These are phyloP conservation scores for Aphelenchoides avenae DNA, from an alignment of 1,140 invertebrate genomes.

Conservation along the genomic window DNA sequence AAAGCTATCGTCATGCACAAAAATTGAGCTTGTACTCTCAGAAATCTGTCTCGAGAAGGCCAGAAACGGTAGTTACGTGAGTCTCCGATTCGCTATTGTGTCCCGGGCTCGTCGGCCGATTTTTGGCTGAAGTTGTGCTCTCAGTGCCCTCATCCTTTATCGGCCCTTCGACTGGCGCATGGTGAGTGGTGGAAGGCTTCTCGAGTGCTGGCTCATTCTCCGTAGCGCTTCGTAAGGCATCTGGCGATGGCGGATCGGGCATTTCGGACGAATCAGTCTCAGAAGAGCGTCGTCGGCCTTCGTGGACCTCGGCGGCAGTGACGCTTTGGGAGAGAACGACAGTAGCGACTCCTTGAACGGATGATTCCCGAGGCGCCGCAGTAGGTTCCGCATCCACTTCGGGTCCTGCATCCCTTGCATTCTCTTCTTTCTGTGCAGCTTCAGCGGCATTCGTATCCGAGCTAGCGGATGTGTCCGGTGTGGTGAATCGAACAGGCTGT, in stretches of 20 bases:
- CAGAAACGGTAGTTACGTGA: no score
- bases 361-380: not conserved
- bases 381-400: not conserved
- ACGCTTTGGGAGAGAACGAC: not conserved
- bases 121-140: not conserved
- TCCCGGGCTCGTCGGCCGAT: not conserved
- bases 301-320: not conserved
- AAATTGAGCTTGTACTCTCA: not conserved
- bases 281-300: not conserved
- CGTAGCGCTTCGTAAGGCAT: not conserved
- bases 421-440: not conserved
- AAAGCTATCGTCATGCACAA: no score
- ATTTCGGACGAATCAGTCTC: not conserved
- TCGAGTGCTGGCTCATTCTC: not conserved
- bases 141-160: not conserved
- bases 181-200: conserved; percentile 8
- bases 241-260: not conserved
- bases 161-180: not conserved
- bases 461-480: no score
- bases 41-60: conserved; percentile 22
- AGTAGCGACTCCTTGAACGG: not conserved
- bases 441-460: conserved; percentile 1
- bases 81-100: no score
- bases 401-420: not conserved
- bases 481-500: conserved; percentile 22